Conservation (phyloP, 2,797 vertebrate genomes). For the Anomalospiza imberbis region DNA sequence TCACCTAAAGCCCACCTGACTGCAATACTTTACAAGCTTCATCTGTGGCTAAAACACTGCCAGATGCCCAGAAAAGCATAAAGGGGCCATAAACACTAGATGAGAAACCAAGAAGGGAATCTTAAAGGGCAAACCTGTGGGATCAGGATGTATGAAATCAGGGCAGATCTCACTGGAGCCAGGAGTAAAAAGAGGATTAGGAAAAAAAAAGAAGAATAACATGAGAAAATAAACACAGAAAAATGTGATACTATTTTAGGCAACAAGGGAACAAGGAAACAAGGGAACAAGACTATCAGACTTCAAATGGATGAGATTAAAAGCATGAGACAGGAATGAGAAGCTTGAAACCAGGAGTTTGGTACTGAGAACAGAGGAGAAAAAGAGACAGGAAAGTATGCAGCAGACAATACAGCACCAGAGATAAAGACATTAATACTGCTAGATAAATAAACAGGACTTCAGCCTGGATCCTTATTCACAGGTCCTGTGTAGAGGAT, state of each 20-base stretch:
- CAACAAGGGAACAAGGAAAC: neutral
- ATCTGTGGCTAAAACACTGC: neutral
- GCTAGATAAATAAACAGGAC: neutral
- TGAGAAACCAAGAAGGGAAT: neutral
- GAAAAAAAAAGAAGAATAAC: neutral
- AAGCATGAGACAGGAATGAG: neutral
- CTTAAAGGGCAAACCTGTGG: neutral
- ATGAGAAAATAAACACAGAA: neutral
- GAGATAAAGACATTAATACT: neutral
- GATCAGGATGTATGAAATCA: neutral
- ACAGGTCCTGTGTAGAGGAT: neutral
- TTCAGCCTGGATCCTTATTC: neutral
- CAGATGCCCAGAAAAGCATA: neutral
- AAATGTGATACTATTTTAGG: neutral
- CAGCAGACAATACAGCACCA: neutral
- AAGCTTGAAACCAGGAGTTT: neutral
- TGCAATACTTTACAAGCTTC: neutral
- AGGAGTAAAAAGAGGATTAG: neutral
- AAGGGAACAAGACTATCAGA: neutral
- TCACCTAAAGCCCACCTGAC: neutral
- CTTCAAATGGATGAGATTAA: neutral
- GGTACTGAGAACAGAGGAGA: neutral
- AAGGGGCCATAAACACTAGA: neutral
- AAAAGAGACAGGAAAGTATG: neutral
- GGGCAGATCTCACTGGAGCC: neutral